Conservation (phyloP, 2,888 invertebrate genomes). For the Aphelenchoides bicaudatus region DNA sequence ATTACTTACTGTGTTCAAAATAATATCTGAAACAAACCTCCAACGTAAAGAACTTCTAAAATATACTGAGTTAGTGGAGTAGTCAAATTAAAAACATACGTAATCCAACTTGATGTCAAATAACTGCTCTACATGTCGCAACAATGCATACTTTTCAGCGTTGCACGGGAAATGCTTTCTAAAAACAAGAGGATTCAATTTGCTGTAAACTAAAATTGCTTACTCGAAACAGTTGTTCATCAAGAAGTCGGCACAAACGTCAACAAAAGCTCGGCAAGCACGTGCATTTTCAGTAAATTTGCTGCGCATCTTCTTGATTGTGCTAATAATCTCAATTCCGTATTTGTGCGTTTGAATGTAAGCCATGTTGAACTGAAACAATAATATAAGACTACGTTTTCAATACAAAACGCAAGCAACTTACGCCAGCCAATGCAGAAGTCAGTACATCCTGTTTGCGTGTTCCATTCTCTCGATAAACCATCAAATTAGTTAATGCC, state of each 20-base stretch:
- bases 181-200: too few species aligned
- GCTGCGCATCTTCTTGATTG: neutral
- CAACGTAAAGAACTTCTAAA: slow-evolving; percentile 5
- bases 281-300: neutral
- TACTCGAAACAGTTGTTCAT: slow-evolving; percentile 13
- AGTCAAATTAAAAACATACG: slow-evolving; percentile 6
- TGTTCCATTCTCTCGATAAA: slow-evolving; percentile 5
- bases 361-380: neutral
- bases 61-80: neutral
- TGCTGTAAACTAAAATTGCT: too few species aligned
- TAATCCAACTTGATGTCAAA: neutral
- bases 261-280: neutral
- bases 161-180: slow-evolving; percentile 1
- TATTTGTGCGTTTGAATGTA: slow-evolving; percentile 10
- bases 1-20: too few species aligned
- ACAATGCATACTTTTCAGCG: slow-evolving; percentile 4
- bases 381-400: too few species aligned
- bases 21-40: too few species aligned
- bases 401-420: neutral
- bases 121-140: slow-evolving; percentile 1
- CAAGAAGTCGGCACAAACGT: slow-evolving; percentile 4
- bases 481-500: neutral
- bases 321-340: neutral
- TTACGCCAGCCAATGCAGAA: neutral
- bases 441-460: slow-evolving; percentile 1